These are phyloP conservation scores for Eidolon helvum DNA, from an alignment of 2,113 vertebrate species.

Conservation along the genomic window DNA sequence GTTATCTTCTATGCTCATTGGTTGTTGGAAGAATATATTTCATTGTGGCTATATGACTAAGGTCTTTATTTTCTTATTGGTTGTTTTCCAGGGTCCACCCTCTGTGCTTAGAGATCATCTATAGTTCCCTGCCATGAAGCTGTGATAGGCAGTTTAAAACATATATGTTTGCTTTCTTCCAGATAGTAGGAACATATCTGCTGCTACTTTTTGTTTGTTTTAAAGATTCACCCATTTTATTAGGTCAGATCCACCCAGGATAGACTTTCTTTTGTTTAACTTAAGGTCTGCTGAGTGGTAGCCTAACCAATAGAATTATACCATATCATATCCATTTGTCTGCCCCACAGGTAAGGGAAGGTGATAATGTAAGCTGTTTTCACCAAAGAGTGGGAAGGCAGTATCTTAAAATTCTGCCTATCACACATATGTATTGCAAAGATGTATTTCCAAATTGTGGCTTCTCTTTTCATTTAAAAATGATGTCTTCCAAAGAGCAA, in stretches of 20 bases:
- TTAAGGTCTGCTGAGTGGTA: background rate
- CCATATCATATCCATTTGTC: background rate
- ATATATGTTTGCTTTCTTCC: background rate
- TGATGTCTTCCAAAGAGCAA: background rate
- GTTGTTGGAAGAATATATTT: background rate
- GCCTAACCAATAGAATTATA: background rate
- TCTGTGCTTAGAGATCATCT: background rate
- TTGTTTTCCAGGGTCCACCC: background rate
- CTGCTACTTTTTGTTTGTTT: background rate
- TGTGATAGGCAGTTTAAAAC: background rate
- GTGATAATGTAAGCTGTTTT: background rate
- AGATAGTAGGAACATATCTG: background rate
- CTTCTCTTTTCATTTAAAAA: background rate
- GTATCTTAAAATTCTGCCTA: background rate
- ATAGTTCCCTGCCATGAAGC: background rate
- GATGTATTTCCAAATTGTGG: background rate
- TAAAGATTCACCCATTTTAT: background rate
- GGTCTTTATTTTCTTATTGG: background rate
- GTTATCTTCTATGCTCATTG: background rate
- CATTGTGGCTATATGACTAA: background rate
- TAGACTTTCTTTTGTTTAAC: background rate
- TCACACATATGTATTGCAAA: background rate
- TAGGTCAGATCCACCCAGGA: background rate
- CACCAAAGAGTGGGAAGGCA: background rate
- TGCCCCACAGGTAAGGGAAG: background rate